These are phyloP conservation scores for Bombus haemorrhoidalis DNA, from an alignment of 1,140 invertebrate species.

Conservation along the genomic window DNA sequence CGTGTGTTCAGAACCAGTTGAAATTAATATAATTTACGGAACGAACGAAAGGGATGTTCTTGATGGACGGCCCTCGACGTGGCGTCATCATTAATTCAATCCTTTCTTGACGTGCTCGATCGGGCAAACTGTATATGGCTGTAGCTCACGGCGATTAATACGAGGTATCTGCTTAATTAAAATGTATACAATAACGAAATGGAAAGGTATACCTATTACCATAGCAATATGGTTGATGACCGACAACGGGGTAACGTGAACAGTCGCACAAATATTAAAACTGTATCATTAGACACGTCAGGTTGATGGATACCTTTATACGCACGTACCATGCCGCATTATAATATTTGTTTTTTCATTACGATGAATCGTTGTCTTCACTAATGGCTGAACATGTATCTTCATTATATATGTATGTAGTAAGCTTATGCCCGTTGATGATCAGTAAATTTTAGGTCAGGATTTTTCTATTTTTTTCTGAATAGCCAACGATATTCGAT, in stretches of 20 bases:
- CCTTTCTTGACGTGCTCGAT: constrained; percentile 27
- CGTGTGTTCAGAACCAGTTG: not conserved
- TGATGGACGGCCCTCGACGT: constrained; percentile 19
- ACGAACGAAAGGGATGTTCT: not conserved
- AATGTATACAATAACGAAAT: constrained; percentile 42
- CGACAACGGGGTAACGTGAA: constrained; percentile 20
- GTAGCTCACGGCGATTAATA: constrained; percentile 26
- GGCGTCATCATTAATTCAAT: constrained; percentile 54
- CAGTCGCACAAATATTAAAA: constrained; percentile 19
- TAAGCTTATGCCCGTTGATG: too few species aligned
- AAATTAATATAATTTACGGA: constrained; percentile 32
- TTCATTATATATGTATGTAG: not conserved
- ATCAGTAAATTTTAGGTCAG: too few species aligned
- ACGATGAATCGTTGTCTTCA: constrained; percentile 4
- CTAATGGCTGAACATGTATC: not conserved
- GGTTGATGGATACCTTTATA: constrained; percentile 2
- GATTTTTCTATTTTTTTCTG: too few species aligned
- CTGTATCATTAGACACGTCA: constrained; percentile 32
- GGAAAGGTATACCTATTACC: constrained; percentile 22
- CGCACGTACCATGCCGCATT: not conserved
- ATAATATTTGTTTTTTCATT: constrained; percentile 32
- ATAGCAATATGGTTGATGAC: constrained; percentile 34
- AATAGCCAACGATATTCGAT: too few species aligned
- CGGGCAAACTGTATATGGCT: not conserved
- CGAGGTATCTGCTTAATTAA: constrained; percentile 51